Evolutionary conservation across 2,888 invertebrate species (phyloP).

Genomic region (Pheosia tremula): DNA sequence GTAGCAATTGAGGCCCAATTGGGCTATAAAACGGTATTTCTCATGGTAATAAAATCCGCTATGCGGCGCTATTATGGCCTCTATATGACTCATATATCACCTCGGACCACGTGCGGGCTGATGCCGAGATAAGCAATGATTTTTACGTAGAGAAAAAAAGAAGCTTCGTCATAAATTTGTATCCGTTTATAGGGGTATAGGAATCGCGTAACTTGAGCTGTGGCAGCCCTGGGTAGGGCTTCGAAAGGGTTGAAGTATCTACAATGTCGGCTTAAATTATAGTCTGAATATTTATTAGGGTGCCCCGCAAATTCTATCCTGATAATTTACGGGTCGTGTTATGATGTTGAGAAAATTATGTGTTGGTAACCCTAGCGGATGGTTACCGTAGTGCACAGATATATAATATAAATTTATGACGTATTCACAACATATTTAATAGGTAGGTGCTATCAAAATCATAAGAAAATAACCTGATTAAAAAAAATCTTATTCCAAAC

Average conservation of each 20-base stretch:
- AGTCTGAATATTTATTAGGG: too few species aligned
- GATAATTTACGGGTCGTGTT: too few species aligned
- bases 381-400: too few species aligned
- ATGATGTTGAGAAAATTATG: too few species aligned
- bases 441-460: too few species aligned
- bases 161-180: conserved; percentile 70
- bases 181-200: conserved; percentile 63
- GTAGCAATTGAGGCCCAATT: conserved; percentile 26
- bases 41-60: conserved; percentile 32
- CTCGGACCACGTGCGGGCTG: conserved; percentile 56
- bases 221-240: conserved; percentile 20
- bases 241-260: conserved; percentile 30
- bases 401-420: too few species aligned
- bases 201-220: conserved; percentile 64
- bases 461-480: too few species aligned
- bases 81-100: conserved; percentile 26
- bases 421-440: too few species aligned
- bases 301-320: too few species aligned
- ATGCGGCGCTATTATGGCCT: conserved; percentile 22
- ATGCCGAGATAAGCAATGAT: conserved; percentile 61
- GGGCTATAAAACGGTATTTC: conserved; percentile 29
- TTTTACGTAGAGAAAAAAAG: conserved; percentile 33
- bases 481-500: too few species aligned
- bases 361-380: too few species aligned
- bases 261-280: neutral